A percentile compares a stretch with the other conserved stretches of the same genome.
Evolutionary conservation across 2,888 invertebrate genomes (phyloP).

Genomic region (Orchesella flavescens): DNA sequence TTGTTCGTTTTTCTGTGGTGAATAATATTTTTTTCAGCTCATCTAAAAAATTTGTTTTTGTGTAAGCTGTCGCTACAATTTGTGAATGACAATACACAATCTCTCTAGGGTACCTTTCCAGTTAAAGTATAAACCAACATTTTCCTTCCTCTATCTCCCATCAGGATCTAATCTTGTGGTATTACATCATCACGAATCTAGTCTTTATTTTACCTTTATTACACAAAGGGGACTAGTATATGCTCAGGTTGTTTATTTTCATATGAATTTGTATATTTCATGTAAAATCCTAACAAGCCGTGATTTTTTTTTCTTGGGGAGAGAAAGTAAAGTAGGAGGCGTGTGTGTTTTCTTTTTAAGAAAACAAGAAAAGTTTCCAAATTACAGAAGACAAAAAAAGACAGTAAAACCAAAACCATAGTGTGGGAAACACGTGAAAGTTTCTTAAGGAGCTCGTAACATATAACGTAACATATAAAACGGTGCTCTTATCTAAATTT

Average conservation of each 20-base stretch:
- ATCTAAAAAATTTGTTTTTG: not conserved
- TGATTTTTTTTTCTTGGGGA: constrained; percentile 37
- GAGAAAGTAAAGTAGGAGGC: not conserved
- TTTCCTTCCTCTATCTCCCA: constrained; percentile 39
- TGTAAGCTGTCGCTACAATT: not conserved
- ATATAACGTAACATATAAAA: not conserved
- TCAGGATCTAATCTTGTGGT: constrained; percentile 47
- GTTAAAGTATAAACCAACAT: constrained; percentile 35
- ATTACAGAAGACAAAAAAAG: constrained; percentile 55
- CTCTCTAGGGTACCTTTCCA: constrained; percentile 42
- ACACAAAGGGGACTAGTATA: constrained; percentile 34
- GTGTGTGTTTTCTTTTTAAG: not conserved
- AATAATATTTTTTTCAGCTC: not conserved
- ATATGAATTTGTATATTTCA: constrained; percentile 50
- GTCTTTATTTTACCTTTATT: constrained; percentile 56
- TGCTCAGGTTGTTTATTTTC: constrained; percentile 48
- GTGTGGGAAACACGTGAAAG: not conserved
- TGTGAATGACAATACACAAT: constrained; percentile 34
- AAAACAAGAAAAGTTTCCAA: constrained; percentile 47
- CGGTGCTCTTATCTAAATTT: constrained; percentile 49
- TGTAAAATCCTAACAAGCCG: constrained; percentile 30
- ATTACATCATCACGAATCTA: constrained; percentile 57
- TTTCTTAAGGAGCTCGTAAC: not conserved
- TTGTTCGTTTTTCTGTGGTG: constrained; percentile 5
- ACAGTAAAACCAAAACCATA: constrained; percentile 1